Evolutionary conservation across 2,888 invertebrate genomes (phyloP), one percentile per base, ranked within the genome.

Genomic region (Trichopria drosophilae): DNA sequence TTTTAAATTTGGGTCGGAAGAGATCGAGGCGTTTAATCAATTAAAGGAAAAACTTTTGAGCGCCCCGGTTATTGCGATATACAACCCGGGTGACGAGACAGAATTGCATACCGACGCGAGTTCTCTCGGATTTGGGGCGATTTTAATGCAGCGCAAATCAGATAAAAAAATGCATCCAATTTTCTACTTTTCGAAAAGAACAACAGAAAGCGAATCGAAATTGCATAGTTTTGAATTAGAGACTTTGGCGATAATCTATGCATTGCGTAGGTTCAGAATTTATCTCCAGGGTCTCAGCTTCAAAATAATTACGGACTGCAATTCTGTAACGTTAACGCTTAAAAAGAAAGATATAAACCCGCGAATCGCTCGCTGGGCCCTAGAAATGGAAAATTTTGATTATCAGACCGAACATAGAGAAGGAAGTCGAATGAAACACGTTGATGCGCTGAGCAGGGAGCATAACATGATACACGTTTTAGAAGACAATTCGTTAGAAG

Each of bases 161-260:
- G 39, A 39, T 39, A 23, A 15, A 10, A 24, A n/a, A 15, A 9
- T 39, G 13, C 19, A 42, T 9, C 13, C 42, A 10, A 9, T 34
- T 7, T 44, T 44, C 35, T 44, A 44, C 19, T 71, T 67, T 60
- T 67, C 66, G 6, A 66, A 67, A 47, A 53, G 62, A 23, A 65
- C 69, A 1, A 65, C 62, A 2, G 60, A 60, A 0, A 19, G 34
- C 1, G 69, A 69, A 53, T 50, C 61, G 0, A 64, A 57, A 22
- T 68, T 67, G 24, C 66, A 71, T 43, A 68, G 67, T 51, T 73
- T 63, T 47, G 69, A 72, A 40, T 32, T 72, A 7, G 69, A 72
- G 34, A 57, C 61, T 0, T 34, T 68, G 5, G 59, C 57, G 0
- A 54, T 58, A 19, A 45, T 63, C 12, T 53, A 59, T 24, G 57